These are phyloP conservation scores for Lamellibrachia satsuma DNA, from an alignment of 2,888 invertebrate genomes.

Conservation along the genomic window DNA sequence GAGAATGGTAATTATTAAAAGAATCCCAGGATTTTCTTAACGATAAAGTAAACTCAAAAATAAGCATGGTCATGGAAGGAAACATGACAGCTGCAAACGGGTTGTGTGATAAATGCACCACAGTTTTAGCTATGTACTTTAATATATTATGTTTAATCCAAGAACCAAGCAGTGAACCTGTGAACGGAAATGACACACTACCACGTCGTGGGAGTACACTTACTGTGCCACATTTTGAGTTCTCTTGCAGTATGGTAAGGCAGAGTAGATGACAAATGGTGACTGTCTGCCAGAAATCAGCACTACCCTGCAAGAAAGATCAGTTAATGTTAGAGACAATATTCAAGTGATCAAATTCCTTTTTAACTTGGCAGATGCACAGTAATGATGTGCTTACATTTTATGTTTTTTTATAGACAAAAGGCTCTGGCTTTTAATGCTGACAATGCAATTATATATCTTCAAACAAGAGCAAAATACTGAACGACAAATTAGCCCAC, in stretches of 20 bases:
- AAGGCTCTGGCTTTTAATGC: background rate
- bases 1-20: background rate
- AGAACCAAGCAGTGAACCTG: too few relatives aligned
- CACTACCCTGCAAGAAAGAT: conserved; percentile 72
- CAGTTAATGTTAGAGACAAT: background rate
- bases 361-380: background rate
- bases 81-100: background rate
- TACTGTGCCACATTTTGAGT: conserved; percentile 20
- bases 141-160: too few relatives aligned
- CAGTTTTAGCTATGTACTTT: too few relatives aligned
- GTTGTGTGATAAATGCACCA: background rate
- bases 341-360: background rate
- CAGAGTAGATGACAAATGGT: conserved; percentile 87
- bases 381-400: background rate
- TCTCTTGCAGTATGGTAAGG: conserved; percentile 80
- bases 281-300: conserved; percentile 78
- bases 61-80: background rate
- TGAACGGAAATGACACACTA: too few relatives aligned
- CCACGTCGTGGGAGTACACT: background rate
- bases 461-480: too few relatives aligned
- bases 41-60: background rate
- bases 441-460: too few relatives aligned
- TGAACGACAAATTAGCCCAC: too few relatives aligned
- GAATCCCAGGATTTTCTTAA: background rate
- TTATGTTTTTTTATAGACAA: background rate